Conservation (phyloP, 2,888 invertebrate species). For the Ochlodes sylvanus region DNA sequence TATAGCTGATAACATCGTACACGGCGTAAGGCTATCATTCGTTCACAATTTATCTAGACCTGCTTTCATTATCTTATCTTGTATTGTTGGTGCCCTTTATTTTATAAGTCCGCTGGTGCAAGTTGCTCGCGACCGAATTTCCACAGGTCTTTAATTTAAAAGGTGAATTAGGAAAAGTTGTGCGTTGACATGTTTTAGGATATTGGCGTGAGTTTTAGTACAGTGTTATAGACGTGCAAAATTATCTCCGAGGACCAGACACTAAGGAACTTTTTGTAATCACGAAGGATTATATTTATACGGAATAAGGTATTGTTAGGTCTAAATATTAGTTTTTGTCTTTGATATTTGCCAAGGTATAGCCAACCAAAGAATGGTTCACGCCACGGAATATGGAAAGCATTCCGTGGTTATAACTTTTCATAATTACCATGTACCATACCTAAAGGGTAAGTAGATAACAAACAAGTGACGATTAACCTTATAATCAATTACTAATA, state of each 20-base stretch:
- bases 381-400: no score
- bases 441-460: no score
- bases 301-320: neutral
- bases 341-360: neutral
- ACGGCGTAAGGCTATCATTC: conserved; percentile 63
- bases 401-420: no score
- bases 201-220: conserved; percentile 8
- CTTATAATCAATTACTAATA: neutral
- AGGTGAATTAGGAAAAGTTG: neutral
- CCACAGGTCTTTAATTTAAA: conserved; percentile 5
- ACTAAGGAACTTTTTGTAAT: neutral
- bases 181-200: conserved; percentile 8
- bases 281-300: neutral
- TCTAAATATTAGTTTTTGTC: neutral
- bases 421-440: no score
- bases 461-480: neutral
- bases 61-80: conserved; percentile 82
- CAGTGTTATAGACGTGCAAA: conserved; percentile 5
- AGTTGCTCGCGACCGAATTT: conserved; percentile 59
- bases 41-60: conserved; percentile 83
- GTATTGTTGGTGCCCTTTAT: conserved; percentile 70
- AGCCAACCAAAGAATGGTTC: no score
- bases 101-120: conserved; percentile 65
- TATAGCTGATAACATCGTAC: conserved; percentile 58
- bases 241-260: neutral